Conservation (phyloP, 53 echinoderm and acorn worm genomes). For the Crossaster papposus region DNA sequence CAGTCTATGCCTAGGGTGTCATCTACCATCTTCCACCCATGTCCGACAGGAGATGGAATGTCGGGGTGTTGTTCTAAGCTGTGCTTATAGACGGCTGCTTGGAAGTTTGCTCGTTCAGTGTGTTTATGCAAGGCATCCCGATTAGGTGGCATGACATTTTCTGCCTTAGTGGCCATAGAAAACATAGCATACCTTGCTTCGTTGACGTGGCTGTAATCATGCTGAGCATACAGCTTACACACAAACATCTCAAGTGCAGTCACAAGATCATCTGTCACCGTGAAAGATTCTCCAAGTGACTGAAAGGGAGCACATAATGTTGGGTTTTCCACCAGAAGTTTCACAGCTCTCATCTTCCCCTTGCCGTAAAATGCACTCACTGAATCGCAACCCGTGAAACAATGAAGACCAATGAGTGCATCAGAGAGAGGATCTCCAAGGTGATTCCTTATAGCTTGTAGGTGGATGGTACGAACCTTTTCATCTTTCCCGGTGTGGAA, state of each 20-base stretch:
- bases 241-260: conserved; percentile 30
- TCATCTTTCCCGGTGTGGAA: conserved; percentile 67
- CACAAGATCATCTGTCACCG: background rate
- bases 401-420: conserved; percentile 64
- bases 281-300: background rate
- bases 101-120: conserved; percentile 43
- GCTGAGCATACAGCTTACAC: conserved; percentile 21
- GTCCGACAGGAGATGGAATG: conserved; percentile 19
- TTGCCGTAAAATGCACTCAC: conserved; percentile 63
- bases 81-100: conserved; percentile 28
- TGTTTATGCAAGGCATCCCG: conserved; percentile 53
- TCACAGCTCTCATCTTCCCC: conserved; percentile 62
- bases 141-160: conserved; percentile 49
- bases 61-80: background rate
- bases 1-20: conserved; percentile 43
- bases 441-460: conserved; percentile 13
- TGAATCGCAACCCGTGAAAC: conserved; percentile 67
- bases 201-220: background rate
- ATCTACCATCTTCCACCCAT: conserved; percentile 57
- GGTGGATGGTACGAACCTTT: conserved; percentile 51
- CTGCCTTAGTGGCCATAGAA: background rate
- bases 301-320: background rate
- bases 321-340: conserved; percentile 20
- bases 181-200: conserved; percentile 37
- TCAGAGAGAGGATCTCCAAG: conserved; percentile 11